Conservation (phyloP, 1,140 invertebrate species). For the Anastrepha ludens region DNA sequence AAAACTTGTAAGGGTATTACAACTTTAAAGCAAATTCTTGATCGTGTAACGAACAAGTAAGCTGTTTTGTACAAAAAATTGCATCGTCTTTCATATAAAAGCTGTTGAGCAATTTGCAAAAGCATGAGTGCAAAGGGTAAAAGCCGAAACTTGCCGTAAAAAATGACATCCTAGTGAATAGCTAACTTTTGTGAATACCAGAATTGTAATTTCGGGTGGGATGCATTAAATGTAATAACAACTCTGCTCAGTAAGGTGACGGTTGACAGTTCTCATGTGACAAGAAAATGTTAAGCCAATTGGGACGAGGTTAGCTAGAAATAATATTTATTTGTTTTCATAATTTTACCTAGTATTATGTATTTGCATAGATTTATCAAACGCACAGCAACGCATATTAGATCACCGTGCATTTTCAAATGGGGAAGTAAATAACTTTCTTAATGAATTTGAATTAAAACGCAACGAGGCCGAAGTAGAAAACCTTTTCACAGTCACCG, state of each 20-base stretch:
- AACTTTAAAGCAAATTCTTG: too few relatives aligned
- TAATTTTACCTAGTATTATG: neutral
- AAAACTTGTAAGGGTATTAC: too few relatives aligned
- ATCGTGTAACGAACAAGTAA: too few relatives aligned
- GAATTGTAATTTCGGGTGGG: neutral
- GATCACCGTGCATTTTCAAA: conserved; percentile 88
- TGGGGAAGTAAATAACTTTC: conserved; percentile 88
- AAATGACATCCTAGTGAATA: too few relatives aligned
- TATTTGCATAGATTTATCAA: conserved; percentile 81
- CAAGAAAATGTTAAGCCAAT: conserved; percentile 56
- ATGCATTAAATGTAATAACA: neutral
- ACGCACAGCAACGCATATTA: conserved; percentile 88
- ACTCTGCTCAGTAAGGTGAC: conserved; percentile 38
- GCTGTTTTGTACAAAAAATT: too few relatives aligned
- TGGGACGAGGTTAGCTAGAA: conserved; percentile 55
- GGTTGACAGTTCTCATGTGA: conserved; percentile 52
- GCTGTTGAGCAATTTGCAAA: too few relatives aligned
- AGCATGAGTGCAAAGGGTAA: too few relatives aligned
- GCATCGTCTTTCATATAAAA: too few relatives aligned
- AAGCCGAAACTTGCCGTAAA: too few relatives aligned
- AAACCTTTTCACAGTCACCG: conserved; percentile 84
- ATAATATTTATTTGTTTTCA: conserved; percentile 20
- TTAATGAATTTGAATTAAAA: conserved; percentile 88
- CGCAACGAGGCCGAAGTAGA: conserved; percentile 86
- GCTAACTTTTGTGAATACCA: neutral